Evolutionary conservation across 1,140 invertebrate species (phyloP).

Genomic region (Tribolium castaneum): DNA sequence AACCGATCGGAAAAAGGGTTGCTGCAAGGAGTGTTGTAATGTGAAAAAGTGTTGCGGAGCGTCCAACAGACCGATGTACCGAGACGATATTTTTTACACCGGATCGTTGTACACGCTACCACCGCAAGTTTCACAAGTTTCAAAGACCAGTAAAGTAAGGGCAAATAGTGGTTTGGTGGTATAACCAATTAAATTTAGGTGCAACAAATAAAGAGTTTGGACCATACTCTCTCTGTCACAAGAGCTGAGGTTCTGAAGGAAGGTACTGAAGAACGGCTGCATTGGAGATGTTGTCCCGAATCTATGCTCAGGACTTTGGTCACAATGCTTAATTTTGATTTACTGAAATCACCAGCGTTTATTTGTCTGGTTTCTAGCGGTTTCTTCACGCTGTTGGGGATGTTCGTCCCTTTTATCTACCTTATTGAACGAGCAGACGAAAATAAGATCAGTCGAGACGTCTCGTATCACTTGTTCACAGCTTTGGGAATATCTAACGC

Average conservation of each 20-base stretch:
- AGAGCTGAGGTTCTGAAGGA: conserved; percentile 29
- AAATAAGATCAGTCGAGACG: conserved; percentile 63
- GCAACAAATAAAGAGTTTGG: not conserved
- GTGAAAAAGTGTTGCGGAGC: not conserved
- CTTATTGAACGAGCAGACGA: conserved; percentile 70
- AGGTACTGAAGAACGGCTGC: conserved; percentile 68
- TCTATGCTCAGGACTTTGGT: conserved; percentile 77
- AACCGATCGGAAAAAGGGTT: not conserved
- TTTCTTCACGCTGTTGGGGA: conserved; percentile 90
- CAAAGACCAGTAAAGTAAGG: not conserved
- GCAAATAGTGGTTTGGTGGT: not conserved
- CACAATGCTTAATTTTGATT: conserved; percentile 85
- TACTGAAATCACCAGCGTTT: conserved; percentile 89
- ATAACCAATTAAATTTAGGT: not conserved
- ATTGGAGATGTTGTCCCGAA: conserved; percentile 70
- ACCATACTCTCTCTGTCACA: conserved; percentile 13
- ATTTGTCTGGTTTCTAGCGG: conserved; percentile 86
- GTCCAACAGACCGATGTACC: conserved; percentile 76
- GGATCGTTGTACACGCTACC: conserved; percentile 81
- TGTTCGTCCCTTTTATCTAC: conserved; percentile 94
- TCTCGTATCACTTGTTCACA: conserved; percentile 80
- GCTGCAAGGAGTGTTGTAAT: not conserved
- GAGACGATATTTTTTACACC: conserved; percentile 91
- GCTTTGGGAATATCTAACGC: conserved; percentile 92
- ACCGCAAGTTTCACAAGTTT: conserved; percentile 17